These are phyloP conservation scores for Sphecodes monilicornis DNA, from an alignment of 2,888 invertebrate genomes.

Conservation along the genomic window DNA sequence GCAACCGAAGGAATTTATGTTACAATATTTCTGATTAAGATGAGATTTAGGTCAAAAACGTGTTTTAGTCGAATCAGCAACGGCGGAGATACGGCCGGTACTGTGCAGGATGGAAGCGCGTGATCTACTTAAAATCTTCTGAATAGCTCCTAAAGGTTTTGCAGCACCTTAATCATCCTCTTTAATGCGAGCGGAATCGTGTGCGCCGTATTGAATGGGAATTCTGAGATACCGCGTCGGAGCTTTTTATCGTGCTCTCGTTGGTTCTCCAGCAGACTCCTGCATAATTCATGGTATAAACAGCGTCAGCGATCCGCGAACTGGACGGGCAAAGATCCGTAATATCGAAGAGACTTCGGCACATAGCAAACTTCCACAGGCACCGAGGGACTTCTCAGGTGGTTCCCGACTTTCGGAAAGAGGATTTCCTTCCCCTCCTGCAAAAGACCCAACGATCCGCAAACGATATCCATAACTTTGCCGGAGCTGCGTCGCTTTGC, in stretches of 20 bases:
- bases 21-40: not conserved
- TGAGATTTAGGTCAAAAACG: not conserved
- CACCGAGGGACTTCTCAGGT: conserved; percentile 34
- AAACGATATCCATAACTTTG: conserved; percentile 26
- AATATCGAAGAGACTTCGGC: conserved; percentile 54
- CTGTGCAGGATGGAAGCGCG: not conserved
- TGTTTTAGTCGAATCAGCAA: not conserved
- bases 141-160: conserved; percentile 25
- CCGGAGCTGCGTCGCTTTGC: conserved; percentile 4
- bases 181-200: conserved; percentile 32
- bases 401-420: conserved; percentile 49
- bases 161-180: conserved; percentile 51
- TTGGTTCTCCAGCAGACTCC: conserved; percentile 44
- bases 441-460: conserved; percentile 30
- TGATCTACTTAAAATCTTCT: not conserved
- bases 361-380: conserved; percentile 47
- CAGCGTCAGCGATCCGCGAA: conserved; percentile 55
- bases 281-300: conserved; percentile 71
- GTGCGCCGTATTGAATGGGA: conserved; percentile 53
- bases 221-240: conserved; percentile 46
- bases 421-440: conserved; percentile 33
- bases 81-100: not conserved
- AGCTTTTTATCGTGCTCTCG: conserved; percentile 62
- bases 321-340: conserved; percentile 54
- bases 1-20: not conserved